Evolutionary conservation across 1,140 invertebrate species (phyloP), one percentile per base, ranked within the genome.

Genomic region (Lepidotrigona ventralis): DNA sequence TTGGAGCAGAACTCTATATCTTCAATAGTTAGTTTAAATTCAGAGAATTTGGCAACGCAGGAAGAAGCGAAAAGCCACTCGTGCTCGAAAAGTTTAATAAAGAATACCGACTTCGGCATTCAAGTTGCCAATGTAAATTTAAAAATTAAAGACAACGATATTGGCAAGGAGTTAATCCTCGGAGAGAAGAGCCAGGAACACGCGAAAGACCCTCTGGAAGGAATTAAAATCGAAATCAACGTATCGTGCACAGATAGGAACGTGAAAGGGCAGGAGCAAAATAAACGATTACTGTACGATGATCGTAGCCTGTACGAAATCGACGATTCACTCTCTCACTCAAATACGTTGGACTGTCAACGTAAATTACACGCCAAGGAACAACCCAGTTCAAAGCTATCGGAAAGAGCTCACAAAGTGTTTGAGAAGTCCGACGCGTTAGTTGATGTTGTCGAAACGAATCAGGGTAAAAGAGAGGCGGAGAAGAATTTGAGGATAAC

Each of bases 191-290:
- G 85, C 1, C 56, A 79, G 23, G 81, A 87, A 5, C 80, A 90
- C n/a, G 39, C 39, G 5, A 88, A 84, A 21, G 84, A 79, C 1
- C 17, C 85, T 0, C 63, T 91, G 14, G 93, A 93, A 29, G 91
- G 88, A 0, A 93, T 93, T 23, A 93, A 94, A 69, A 93, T 94
- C 21, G 92, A 93, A 60, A 93, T 93, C 46, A 93, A 93, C 60
- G 88, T 93, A 12, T 93, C 92, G 17, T 89, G 92, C 58, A 86
- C 87, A 2, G 92, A 93, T 11, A 88, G 85, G 39, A 88, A 76
- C n/a, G 76, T 63, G 26, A 80, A 76, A 29, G 81, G 82, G 39
- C 69, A 83, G 26, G 15, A 88, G 81, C 70, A 83, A 33, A 80
- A 79, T 11, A 85, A 86, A 39, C 63, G 53, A 51, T 21, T 70